Evolutionary conservation across 2,797 vertebrate genomes (phyloP), one percentile per base, ranked within the genome.

Genomic region (Pangasius krempfi): DNA sequence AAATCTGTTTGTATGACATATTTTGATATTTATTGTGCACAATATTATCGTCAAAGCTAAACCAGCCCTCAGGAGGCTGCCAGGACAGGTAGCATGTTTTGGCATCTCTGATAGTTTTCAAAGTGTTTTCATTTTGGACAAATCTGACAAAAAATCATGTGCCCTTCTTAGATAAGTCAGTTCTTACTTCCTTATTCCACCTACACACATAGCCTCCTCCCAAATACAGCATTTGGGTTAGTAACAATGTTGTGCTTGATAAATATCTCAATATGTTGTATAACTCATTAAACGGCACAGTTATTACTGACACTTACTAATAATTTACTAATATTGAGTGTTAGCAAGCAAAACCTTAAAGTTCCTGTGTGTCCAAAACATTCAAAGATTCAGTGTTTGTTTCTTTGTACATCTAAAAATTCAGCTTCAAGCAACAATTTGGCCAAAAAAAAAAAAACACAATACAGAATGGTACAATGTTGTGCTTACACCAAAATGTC

Each of bases 241-340:
- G 27, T 54, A 78, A 80, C 30, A 37, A 80, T n/a, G 10, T 27
- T 62, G 33, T 81, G 79, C 56, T 40, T 44, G 56, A 82, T 82
- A 44, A 62, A 60, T 62, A 27, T 40, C 79, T 44, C 56, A 60
- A 27, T 27, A 60, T 40, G 33, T 25, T 44, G 33, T 33, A 56
- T 10, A 80, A 33, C 3, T 37, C 3, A 60, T 22, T 13, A 37
- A 37, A 70, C 33, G 2, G 30, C n/a, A 27, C 54, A 60, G 54
- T 25, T 37, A 40, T 62, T 40, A 60, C 30, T 20, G 50, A 20
- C n/a, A 78, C 18, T 79, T 30, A 8, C 78, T 81, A 60, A 60
- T 81, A 22, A 44, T 81, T 14, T 60, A 81, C 33, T 1, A 60
- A 58, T 58, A 37, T 7, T 50, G 27, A 20, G 54, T 6, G 79